Conservation (phyloP, 2,113 vertebrate species). For the Nesoenas mayeri region DNA sequence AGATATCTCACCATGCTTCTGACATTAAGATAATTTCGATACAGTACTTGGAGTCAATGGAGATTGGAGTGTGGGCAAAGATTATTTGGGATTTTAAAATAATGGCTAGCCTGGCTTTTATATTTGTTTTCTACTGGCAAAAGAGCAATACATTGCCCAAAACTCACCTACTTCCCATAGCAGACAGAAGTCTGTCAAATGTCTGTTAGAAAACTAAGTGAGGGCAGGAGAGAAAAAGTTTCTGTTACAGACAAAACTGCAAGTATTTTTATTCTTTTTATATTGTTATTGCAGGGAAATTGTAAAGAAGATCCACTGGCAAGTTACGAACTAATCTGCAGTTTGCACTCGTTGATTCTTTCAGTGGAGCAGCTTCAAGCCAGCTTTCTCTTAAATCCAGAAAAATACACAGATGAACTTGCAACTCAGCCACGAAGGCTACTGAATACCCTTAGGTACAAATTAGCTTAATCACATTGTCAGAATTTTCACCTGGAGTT, state of each 20-base stretch:
- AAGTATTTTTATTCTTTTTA: not conserved
- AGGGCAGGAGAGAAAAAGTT: not conserved
- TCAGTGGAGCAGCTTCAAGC: conserved; percentile 94
- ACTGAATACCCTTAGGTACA: conserved; percentile 91
- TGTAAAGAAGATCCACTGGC: conserved; percentile 77
- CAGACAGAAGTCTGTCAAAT: not conserved
- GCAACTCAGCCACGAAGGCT: conserved; percentile 90
- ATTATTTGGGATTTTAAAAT: not conserved
- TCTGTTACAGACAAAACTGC: not conserved
- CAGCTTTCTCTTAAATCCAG: conserved; percentile 89
- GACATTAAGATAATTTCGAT: not conserved
- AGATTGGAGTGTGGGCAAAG: not conserved
- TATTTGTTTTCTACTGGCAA: not conserved
- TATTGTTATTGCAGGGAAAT: conserved; percentile 61
- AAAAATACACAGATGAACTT: conserved; percentile 88
- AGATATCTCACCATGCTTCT: not conserved
- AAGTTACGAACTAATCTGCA: conserved; percentile 89
- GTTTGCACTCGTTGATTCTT: conserved; percentile 88
- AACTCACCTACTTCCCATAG: not conserved
- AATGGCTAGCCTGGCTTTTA: not conserved
- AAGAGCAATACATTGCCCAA: not conserved
- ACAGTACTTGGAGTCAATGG: not conserved
- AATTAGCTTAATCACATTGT: not conserved
- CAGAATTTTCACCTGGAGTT: not conserved
- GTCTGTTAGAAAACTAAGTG: not conserved